Percentiles rank a stretch among this genome's conserved stretches.
These are phyloP conservation scores for Darevskia mixta DNA, from an alignment of 2,797 vertebrate species.

Conservation along the genomic window DNA sequence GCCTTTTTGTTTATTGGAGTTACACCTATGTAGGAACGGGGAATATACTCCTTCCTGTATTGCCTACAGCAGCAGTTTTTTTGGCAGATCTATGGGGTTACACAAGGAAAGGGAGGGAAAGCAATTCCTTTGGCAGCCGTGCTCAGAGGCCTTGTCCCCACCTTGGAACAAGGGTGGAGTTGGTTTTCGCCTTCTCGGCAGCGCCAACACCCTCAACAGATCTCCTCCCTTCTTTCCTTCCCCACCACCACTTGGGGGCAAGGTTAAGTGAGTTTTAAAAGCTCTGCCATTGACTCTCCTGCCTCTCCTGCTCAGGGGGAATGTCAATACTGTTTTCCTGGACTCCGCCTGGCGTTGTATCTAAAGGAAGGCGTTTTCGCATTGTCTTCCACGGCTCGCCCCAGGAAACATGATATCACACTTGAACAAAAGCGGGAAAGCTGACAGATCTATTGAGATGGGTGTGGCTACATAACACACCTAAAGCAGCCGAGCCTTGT, in stretches of 20 bases:
- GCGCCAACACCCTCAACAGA: slow-evolving; percentile 66
- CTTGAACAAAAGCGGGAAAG: slow-evolving; percentile 86
- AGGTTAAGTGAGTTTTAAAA: slow-evolving; percentile 73
- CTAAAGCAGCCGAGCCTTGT: slow-evolving; percentile 61
- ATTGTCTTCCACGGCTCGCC: slow-evolving; percentile 81
- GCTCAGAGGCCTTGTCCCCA: slow-evolving; percentile 59
- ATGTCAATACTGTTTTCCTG: slow-evolving; percentile 83
- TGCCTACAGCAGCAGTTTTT: neutral
- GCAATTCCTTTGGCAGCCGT: slow-evolving; percentile 41
- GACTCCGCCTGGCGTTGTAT: slow-evolving; percentile 79
- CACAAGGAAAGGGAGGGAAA: slow-evolving; percentile 20
- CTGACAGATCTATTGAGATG: slow-evolving; percentile 82
- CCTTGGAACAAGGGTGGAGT: slow-evolving; percentile 71
- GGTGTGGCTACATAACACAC: slow-evolving; percentile 78
- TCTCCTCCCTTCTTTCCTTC: slow-evolving; percentile 29
- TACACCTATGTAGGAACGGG: neutral
- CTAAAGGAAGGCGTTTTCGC: slow-evolving; percentile 75
- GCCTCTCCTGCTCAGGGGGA: slow-evolving; percentile 67
- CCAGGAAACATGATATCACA: slow-evolving; percentile 87
- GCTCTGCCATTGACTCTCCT: slow-evolving; percentile 49
- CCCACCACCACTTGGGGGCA: slow-evolving; percentile 19
- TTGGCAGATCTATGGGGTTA: neutral
- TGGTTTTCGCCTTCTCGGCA: slow-evolving; percentile 62
- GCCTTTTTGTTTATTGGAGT: neutral
- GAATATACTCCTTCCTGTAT: neutral